phyloP scores from a whole-genome alignment of 2,113 vertebrate genomes.

The Leptodactylus fuscus region DNA sequence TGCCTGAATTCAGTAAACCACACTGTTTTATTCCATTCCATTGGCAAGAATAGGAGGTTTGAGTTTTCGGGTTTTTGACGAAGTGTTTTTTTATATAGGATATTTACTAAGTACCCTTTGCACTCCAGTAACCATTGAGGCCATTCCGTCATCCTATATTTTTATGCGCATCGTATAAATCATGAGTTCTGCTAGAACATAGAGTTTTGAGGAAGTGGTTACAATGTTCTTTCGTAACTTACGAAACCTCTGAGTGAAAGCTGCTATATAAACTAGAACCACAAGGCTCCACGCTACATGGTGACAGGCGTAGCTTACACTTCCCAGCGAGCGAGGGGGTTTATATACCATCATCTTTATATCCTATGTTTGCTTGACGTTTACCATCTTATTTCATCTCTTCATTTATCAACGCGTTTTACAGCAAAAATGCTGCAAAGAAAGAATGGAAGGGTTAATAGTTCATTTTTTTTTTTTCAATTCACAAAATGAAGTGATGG shows the following conservation, averaged over 20 bases:
- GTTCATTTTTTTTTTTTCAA: too few species aligned
- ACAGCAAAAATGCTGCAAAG: too few species aligned
- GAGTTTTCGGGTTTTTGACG: not conserved
- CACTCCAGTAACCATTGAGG: not conserved
- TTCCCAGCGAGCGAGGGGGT: too few species aligned
- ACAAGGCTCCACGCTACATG: not conserved
- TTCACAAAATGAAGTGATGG: too few species aligned
- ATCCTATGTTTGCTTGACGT: too few species aligned
- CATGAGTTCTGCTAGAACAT: not conserved
- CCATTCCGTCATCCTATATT: conserved; percentile 10
- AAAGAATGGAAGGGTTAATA: too few species aligned
- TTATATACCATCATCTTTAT: too few species aligned
- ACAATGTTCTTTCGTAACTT: not conserved
- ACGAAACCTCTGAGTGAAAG: not conserved
- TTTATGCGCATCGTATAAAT: too few species aligned
- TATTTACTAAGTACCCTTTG: not conserved
- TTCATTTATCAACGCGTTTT: too few species aligned
- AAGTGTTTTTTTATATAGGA: not conserved
- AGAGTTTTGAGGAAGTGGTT: not conserved
- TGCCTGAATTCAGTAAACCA: conserved; percentile 32
- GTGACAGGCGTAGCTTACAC: too few species aligned
- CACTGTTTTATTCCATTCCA: conserved; percentile 53
- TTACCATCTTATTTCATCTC: too few species aligned
- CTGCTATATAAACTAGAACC: conserved; percentile 4
- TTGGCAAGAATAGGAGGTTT: not conserved